These are phyloP conservation scores for Acronicta psi DNA, from an alignment of 2,888 invertebrate species.

Conservation along the genomic window DNA sequence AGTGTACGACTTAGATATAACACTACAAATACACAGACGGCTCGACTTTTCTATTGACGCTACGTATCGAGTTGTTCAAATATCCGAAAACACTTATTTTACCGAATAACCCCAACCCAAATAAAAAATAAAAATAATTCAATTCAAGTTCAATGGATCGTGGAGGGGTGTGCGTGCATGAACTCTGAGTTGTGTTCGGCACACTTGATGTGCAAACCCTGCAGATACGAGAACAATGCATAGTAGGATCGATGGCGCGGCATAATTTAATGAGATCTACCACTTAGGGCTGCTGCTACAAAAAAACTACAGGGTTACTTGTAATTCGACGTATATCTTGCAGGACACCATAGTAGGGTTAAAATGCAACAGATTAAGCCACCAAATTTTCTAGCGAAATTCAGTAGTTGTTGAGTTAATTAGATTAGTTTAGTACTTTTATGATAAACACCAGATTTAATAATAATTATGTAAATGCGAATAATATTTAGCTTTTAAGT, in stretches of 20 bases:
- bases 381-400: no score
- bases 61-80: neutral
- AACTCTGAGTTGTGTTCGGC: conserved; percentile 1
- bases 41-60: neutral
- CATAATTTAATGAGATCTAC: conserved; percentile 54
- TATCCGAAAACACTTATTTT: neutral
- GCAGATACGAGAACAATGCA: conserved; percentile 33
- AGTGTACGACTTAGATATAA: no score
- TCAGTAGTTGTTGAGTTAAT: no score
- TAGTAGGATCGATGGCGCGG: conserved; percentile 44
- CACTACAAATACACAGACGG: neutral
- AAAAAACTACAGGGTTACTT: no score
- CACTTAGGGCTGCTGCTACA: conserved; percentile 19
- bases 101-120: neutral
- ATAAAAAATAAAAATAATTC: conserved; percentile 5
- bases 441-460: no score
- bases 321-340: no score
- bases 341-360: no score
- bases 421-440: no score
- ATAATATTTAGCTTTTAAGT: no score
- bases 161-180: neutral
- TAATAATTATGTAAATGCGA: no score
- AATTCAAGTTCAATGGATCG: conserved; percentile 8
- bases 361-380: no score
- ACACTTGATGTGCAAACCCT: conserved; percentile 21